A percentile compares a stretch with the other conserved stretches of the same genome.
phyloP scores from a whole-genome alignment of 2,113 vertebrate species.

The Mastomys natalensis region DNA sequence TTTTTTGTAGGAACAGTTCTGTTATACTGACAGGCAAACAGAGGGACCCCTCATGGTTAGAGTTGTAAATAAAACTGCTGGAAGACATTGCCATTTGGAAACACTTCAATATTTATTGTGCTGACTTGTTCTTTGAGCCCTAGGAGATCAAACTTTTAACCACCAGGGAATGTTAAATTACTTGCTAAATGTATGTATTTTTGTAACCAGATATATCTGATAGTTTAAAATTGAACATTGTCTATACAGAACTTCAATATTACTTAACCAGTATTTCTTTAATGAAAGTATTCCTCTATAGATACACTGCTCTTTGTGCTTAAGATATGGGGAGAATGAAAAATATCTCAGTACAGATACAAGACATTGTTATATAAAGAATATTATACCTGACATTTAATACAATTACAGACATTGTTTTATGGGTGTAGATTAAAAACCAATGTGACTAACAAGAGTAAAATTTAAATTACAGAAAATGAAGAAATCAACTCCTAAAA shows the following conservation, averaged over 20 bases:
- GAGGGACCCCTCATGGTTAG: background rate
- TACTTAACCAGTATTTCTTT: constrained; percentile 10
- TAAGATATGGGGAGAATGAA: background rate
- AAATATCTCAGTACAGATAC: background rate
- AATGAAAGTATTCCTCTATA: background rate
- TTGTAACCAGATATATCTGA: constrained; percentile 41
- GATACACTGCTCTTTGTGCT: background rate
- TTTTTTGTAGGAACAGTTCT: background rate
- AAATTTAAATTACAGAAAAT: background rate
- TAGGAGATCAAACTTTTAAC: constrained; percentile 3
- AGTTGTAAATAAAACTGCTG: constrained; percentile 44
- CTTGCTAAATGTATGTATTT: background rate
- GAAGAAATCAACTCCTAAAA: too few species aligned
- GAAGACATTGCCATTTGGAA: background rate
- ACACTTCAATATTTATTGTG: background rate
- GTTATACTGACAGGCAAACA: background rate
- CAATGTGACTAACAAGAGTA: background rate
- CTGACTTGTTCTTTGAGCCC: background rate
- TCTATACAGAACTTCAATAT: background rate
- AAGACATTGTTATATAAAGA: background rate
- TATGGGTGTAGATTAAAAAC: background rate
- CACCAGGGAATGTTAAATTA: constrained; percentile 40
- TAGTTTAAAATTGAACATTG: background rate
- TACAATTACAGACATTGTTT: background rate
- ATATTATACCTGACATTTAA: background rate